These are phyloP conservation scores for Sandelia bainsii DNA, from an alignment of 2,797 vertebrate species.

Conservation along the genomic window DNA sequence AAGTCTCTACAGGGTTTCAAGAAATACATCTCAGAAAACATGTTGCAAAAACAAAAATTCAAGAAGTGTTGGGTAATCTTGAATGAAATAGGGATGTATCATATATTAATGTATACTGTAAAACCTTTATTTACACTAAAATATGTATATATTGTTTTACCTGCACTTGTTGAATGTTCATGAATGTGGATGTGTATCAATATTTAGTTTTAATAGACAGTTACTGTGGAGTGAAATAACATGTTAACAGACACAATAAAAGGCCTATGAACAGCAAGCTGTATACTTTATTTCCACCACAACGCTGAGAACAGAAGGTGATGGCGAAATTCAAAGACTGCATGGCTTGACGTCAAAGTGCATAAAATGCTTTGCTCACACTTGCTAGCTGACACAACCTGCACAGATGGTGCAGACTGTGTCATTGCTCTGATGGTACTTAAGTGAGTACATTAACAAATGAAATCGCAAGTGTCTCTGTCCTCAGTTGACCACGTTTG, in stretches of 20 bases:
- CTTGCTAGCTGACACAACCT: slow-evolving; percentile 35
- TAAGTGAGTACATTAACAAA: slow-evolving; percentile 9
- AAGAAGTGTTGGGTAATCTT: not conserved
- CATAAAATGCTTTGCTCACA: slow-evolving; percentile 15
- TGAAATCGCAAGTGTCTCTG: not conserved
- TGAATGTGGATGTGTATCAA: not conserved
- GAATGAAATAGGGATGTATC: not conserved
- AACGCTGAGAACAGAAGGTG: slow-evolving; percentile 13
- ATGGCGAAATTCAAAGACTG: slow-evolving; percentile 15
- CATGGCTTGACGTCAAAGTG: slow-evolving; percentile 18
- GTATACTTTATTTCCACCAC: too few species aligned
- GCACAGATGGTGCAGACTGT: slow-evolving; percentile 41
- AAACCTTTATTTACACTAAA: not conserved
- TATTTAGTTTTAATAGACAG: slow-evolving; percentile 7
- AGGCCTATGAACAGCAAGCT: not conserved
- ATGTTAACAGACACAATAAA: slow-evolving; percentile 1
- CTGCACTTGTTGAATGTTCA: not conserved
- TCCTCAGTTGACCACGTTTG: slow-evolving; percentile 29
- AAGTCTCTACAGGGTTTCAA: not conserved
- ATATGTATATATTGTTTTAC: not conserved
- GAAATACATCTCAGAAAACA: not conserved
- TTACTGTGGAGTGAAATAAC: slow-evolving; percentile 2
- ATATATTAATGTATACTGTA: not conserved
- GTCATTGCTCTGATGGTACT: slow-evolving; percentile 24
- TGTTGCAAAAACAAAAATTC: not conserved